Conservation (phyloP, 2,888 invertebrate species). For the Punctoribates punctum region DNA sequence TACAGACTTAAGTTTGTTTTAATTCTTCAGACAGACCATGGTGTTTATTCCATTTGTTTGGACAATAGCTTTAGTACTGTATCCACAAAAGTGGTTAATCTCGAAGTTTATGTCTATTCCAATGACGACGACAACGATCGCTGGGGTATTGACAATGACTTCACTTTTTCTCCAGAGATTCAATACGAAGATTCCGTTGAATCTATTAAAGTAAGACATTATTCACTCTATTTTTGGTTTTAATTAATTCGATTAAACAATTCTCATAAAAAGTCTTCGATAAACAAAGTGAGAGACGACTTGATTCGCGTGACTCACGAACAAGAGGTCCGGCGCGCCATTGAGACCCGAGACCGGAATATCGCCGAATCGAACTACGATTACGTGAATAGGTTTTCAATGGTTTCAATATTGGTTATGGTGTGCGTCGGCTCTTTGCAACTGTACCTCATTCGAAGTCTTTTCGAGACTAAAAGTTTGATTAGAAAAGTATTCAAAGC, state of each 20-base stretch:
- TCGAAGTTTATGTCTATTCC: constrained; percentile 65
- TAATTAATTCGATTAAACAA: constrained; percentile 18
- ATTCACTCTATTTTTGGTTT: constrained; percentile 6
- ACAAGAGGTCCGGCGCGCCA: constrained; percentile 65
- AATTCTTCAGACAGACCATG: constrained; percentile 54
- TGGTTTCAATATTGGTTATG: constrained; percentile 70
- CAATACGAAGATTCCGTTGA: constrained; percentile 60
- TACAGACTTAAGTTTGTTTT: not conserved
- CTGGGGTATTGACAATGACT: constrained; percentile 57
- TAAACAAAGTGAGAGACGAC: constrained; percentile 61
- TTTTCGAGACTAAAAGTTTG: constrained; percentile 65
- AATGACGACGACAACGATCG: constrained; percentile 54
- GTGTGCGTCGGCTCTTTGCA: constrained; percentile 66
- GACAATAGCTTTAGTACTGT: constrained; percentile 81
- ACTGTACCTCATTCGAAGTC: constrained; percentile 71
- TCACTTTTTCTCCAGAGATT: constrained; percentile 55
- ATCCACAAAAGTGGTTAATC: constrained; percentile 76
- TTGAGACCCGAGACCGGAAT: constrained; percentile 76
- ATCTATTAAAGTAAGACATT: constrained; percentile 54
- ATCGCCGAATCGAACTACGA: constrained; percentile 74
- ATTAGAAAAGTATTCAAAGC: constrained; percentile 50
- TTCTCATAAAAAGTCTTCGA: constrained; percentile 60
- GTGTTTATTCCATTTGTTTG: constrained; percentile 79
- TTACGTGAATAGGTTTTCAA: constrained; percentile 74
- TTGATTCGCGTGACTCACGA: constrained; percentile 52